A percentile compares a stretch with the other conserved stretches of the same genome.
These are phyloP conservation scores for Eilema depressum DNA, from an alignment of 2,888 invertebrate species.

Conservation along the genomic window DNA sequence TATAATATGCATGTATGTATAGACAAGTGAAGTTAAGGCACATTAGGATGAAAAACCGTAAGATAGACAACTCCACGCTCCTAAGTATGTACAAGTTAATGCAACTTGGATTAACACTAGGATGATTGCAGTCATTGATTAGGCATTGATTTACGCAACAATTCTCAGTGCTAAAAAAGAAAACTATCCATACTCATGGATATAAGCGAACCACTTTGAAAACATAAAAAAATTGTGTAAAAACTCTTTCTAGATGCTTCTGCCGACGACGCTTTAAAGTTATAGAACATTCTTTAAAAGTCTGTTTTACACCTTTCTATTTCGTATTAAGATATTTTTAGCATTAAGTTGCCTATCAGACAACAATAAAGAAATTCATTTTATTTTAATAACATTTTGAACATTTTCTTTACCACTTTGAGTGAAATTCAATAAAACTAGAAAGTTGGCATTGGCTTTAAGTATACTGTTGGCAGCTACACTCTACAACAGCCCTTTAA, in stretches of 20 bases:
- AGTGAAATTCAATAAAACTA: constrained; percentile 7
- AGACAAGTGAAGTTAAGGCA: background rate
- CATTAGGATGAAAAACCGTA: background rate
- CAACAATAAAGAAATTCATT: background rate
- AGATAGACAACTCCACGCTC: background rate
- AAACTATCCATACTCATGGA: background rate
- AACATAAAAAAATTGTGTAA: background rate
- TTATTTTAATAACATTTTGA: constrained; percentile 13
- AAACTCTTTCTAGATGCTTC: too few species aligned
- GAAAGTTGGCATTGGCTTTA: background rate
- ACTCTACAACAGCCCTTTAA: constrained; percentile 11
- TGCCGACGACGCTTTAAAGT: too few species aligned
- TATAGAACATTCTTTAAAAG: too few species aligned
- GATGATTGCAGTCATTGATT: background rate
- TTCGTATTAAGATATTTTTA: background rate
- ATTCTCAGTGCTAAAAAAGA: background rate
- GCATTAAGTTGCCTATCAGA: background rate
- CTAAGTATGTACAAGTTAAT: background rate
- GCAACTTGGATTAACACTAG: background rate
- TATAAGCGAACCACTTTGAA: background rate
- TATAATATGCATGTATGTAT: too few species aligned
- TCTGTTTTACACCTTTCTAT: too few species aligned
- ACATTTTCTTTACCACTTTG: background rate
- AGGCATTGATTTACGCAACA: too few species aligned
- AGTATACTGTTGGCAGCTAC: background rate